Conservation (phyloP, 2,888 invertebrate genomes). For the Nebria brevicollis region DNA sequence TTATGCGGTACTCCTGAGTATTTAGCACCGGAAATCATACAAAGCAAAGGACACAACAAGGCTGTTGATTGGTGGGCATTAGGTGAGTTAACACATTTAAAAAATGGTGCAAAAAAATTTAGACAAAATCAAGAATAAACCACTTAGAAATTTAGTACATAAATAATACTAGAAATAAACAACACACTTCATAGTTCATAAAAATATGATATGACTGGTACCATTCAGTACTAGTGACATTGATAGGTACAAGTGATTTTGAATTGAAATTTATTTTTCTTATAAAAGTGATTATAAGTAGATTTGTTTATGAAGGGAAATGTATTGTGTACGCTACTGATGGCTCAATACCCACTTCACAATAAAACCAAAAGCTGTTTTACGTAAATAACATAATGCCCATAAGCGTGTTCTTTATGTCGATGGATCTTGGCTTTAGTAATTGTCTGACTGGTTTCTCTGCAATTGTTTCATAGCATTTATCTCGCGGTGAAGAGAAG, state of each 20-base stretch:
- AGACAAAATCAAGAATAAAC: too few relatives aligned
- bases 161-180: too few relatives aligned
- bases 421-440: neutral
- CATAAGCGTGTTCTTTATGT: constrained; percentile 12
- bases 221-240: too few relatives aligned
- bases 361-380: neutral
- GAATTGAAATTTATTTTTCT: too few relatives aligned
- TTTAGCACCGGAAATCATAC: constrained; percentile 96
- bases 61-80: constrained; percentile 99
- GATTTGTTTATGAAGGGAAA: too few relatives aligned
- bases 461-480: constrained; percentile 11
- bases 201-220: too few relatives aligned
- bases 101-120: constrained; percentile 23
- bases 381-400: constrained; percentile 8
- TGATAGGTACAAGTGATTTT: too few relatives aligned
- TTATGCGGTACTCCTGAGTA: constrained; percentile 98
- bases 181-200: too few relatives aligned
- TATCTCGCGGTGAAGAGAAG: neutral
- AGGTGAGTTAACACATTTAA: constrained; percentile 72
- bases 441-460: constrained; percentile 18
- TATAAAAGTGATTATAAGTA: too few relatives aligned
- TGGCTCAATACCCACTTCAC: too few relatives aligned
- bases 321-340: too few relatives aligned
- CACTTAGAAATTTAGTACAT: too few relatives aligned
- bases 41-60: constrained; percentile 97